Conservation (phyloP, 2,797 vertebrate species). For the Natrix natrix region DNA sequence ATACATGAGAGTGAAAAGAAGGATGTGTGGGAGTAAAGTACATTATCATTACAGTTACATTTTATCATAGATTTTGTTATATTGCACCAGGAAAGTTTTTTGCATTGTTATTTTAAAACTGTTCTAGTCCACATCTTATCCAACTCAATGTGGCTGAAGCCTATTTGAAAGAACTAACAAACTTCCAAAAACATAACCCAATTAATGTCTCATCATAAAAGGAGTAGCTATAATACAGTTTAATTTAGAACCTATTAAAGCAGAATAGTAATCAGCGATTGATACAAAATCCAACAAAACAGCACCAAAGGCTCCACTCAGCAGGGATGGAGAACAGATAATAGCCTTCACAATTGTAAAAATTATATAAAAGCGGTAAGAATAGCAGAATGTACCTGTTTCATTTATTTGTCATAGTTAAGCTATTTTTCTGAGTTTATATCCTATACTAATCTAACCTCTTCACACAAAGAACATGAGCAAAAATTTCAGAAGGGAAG, state of each 20-base stretch:
- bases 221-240: background rate
- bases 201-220: background rate
- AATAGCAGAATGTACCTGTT: background rate
- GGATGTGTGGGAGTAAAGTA: background rate
- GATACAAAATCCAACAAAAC: background rate
- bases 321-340: background rate
- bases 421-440: background rate
- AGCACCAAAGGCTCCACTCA: background rate
- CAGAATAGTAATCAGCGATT: background rate
- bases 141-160: background rate
- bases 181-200: background rate
- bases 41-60: background rate
- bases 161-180: background rate
- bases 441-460: background rate
- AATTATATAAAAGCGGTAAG: background rate
- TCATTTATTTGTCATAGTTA: background rate
- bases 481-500: background rate
- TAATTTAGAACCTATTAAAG: background rate
- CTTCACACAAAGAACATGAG: background rate
- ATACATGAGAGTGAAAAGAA: background rate
- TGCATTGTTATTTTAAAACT: background rate
- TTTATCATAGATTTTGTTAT: background rate
- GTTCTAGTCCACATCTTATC: background rate
- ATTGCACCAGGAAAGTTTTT: background rate
- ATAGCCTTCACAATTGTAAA: background rate